Base-by-base conservation (phyloP, 2,888 invertebrate species). In the Caenorhabditis virilis region DNA sequence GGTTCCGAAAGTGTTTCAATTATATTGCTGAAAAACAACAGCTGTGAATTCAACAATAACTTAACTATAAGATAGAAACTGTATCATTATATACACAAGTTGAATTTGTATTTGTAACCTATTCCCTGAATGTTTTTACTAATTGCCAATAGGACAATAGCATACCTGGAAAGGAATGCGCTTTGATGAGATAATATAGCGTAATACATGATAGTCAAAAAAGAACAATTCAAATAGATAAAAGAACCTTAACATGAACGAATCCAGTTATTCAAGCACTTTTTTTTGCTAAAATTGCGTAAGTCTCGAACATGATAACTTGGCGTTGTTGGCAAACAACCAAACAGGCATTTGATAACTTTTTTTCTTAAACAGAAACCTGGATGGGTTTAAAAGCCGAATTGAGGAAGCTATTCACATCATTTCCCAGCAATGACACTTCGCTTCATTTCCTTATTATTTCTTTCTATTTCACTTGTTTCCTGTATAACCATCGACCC, bases 291-390 rank as follows among this genome's bases (percentile, higher is more conserved):
- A 39, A 18, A 51, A 55, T 63, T 63, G 63, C 57, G 57, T 53
- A 63, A 63, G 63, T 63, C 63, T 63, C 63, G 63, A 61, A 61
- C 49, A 61, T 61, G 55, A 55, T 55, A 61, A 61, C 55, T 48
- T 43, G 43, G 49, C 6, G 45, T 27, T 48, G 43, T 43, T 61
- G 61, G 49, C 45, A n/a, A n/a, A 38, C 60, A 60, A 51, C 56
- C 51, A 56, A 56, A 56, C 62, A 56, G 56, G 62, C 62, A 56
- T 56, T 62, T 62, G 62, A 62, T 62, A 62, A 62, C 50, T 47
- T 4, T 2, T 41, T 45, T 53, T 63, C 53, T 57, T 53, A 35
- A 52, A 46, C 42, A 49, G 52, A 61, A 53, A 49, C 45, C 49
- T 23, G 51, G 20, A 35, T 38, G 48, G 52, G 51, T 39, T 53